Conservation (phyloP, 2,888 invertebrate genomes). For the Hirtodrosophila confusa region DNA sequence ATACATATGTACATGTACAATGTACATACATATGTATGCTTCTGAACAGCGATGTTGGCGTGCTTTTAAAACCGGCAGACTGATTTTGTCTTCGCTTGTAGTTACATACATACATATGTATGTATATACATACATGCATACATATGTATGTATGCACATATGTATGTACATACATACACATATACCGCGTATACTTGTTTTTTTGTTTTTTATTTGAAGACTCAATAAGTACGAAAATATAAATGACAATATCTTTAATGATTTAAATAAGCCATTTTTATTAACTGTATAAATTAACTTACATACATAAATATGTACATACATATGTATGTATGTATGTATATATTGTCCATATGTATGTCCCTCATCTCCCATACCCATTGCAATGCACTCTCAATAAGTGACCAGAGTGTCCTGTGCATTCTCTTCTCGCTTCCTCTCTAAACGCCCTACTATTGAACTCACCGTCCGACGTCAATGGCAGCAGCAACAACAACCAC, state of each 20-base stretch:
- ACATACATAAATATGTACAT: neutral
- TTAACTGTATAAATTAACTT: neutral
- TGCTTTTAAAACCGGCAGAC: conserved; percentile 47
- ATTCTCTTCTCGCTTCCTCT: conserved; percentile 15
- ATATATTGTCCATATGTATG: no score
- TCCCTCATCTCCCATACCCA: no score
- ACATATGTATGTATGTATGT: no score
- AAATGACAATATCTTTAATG: no score
- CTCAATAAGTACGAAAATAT: no score
- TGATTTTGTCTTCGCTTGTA: conserved; percentile 38
- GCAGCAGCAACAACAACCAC: conserved; percentile 39
- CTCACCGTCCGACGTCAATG: conserved; percentile 49
- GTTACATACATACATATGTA: conserved; percentile 2
- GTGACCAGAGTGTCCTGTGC: conserved; percentile 7
- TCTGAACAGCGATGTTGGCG: conserved; percentile 40
- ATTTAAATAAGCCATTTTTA: no score
- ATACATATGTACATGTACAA: conserved; percentile 79
- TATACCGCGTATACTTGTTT: no score
- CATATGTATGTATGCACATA: conserved; percentile 6
- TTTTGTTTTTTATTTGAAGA: no score
- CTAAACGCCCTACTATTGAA: conserved; percentile 33
- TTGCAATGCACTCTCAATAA: no score
- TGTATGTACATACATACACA: no score
- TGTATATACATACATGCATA: conserved; percentile 9
- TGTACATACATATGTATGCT: conserved; percentile 50